phyloP scores from a whole-genome alignment of 1,140 invertebrate species.

The Goniozus legneri region DNA sequence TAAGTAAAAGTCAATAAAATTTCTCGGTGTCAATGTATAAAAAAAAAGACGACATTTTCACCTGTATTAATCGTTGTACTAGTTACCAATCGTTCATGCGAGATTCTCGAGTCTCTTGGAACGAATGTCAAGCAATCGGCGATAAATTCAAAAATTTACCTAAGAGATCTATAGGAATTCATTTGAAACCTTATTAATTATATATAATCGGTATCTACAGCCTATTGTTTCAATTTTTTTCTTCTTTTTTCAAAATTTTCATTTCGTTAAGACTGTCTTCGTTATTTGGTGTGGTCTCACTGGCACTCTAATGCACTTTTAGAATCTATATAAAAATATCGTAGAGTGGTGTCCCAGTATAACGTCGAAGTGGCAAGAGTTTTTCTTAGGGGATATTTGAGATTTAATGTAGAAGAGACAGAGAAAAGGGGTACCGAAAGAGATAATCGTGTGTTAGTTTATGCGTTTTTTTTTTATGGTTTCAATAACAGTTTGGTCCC shows the following conservation, averaged over 20 bases:
- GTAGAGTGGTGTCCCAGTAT: constrained; percentile 40
- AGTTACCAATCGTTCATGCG: no score
- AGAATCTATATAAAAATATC: constrained; percentile 54
- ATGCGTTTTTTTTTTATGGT: constrained; percentile 24
- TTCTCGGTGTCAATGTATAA: no score
- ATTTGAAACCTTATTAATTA: no score
- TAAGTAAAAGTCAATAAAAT: no score
- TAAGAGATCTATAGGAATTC: no score
- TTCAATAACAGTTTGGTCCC: constrained; percentile 43
- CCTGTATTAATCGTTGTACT: no score
- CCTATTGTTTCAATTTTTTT: constrained; percentile 24
- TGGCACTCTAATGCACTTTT: constrained; percentile 53
- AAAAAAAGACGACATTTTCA: no score
- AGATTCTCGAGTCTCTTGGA: no score
- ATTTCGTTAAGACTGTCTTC: constrained; percentile 19
- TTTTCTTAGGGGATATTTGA: no score
- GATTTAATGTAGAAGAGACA: constrained; percentile 21
- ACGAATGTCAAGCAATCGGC: no score
- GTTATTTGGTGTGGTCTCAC: constrained; percentile 38
- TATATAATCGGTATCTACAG: constrained; percentile 24
- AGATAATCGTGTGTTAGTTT: constrained; percentile 3
- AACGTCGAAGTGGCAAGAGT: constrained; percentile 31
- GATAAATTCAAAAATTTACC: no score
- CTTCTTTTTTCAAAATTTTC: neutral
- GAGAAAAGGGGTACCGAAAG: constrained; percentile 6